Base-by-base conservation (phyloP, 35 echinoderm and acorn worm genomes). In the Chiridota heheva region DNA sequence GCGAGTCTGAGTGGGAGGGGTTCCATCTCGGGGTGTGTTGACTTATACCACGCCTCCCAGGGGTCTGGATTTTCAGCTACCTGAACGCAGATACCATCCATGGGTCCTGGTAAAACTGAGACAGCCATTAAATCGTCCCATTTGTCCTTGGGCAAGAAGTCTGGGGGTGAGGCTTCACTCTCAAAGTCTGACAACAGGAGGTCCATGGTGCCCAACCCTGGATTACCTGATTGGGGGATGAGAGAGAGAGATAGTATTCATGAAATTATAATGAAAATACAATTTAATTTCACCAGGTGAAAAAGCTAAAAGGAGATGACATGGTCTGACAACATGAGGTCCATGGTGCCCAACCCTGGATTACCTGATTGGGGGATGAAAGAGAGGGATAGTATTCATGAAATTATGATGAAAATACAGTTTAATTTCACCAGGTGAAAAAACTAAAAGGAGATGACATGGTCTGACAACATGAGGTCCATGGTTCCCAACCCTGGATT, bases 101-200 rank as follows among this genome's bases (percentile, higher is more conserved):
- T 32, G 49, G 95, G 88, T 13, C 95, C 95, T 36, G 95, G 86
- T 28, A 98, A 44, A 17, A 98, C 95, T 5, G 95, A 98, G 29
- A 98, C 67, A 27, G 95, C 95, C 38, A 98, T 67, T 16, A 98
- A 51, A 40, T 98, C 95, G 42, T 98, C 95, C 95, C 95, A 98
- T 43, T 98, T 88, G 38, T 87, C 84, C 31, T 42, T 17, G 0
- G 95, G 79, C 4, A 98, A 73, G 79, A 91, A 98, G 28, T 46
- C 18, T 13, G 95, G 95, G 12, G 72, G 40, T n/a, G 65, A 60
- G 25, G 84, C 73, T 56, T 98, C 89, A 55, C 84, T 88, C 24
- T 91, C 95, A 91, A 98, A 98, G 63, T 98, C 95, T n/a, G 56
- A 64, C 35, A 98, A 42, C 18, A 85, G 60, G 0, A 98, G 73